These are phyloP conservation scores for Leptinotarsa undecemlineata DNA, from an alignment of 1,140 invertebrate species.

Conservation along the genomic window DNA sequence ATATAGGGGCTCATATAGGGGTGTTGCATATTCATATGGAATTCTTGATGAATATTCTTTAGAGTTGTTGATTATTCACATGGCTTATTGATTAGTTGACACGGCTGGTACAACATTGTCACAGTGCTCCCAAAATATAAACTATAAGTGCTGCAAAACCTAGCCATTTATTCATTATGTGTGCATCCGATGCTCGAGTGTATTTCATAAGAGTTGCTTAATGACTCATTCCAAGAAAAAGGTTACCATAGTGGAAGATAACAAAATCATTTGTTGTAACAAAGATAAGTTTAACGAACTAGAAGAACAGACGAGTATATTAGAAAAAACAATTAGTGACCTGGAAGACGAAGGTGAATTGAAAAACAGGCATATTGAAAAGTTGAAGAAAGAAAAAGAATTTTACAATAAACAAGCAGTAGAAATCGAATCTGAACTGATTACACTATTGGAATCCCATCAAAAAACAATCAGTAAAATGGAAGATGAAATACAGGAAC, in stretches of 20 bases:
- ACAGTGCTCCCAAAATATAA: background rate
- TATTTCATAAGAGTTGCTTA: background rate
- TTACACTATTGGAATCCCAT: background rate
- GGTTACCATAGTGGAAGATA: background rate
- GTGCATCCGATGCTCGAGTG: too few relatives aligned
- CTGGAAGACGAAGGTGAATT: background rate
- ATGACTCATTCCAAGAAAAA: background rate
- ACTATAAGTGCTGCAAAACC: too few relatives aligned
- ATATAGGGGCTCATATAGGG: too few relatives aligned
- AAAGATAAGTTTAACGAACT: background rate
- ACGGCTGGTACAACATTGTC: background rate
- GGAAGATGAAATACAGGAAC: background rate
- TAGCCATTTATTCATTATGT: too few relatives aligned
- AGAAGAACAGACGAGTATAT: background rate
- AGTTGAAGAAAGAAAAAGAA: conserved; percentile 4
- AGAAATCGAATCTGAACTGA: background rate
- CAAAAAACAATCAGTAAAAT: background rate
- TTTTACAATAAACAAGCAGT: background rate
- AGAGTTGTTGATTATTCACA: too few relatives aligned
- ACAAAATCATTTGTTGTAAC: background rate
- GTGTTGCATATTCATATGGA: too few relatives aligned
- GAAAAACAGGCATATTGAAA: conserved; percentile 8
- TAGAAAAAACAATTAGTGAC: background rate
- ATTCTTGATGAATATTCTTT: too few relatives aligned
- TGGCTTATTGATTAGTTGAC: too few relatives aligned